Evolutionary conservation across 2,113 vertebrate genomes (phyloP).

Genomic region (Lycaon pictus): DNA sequence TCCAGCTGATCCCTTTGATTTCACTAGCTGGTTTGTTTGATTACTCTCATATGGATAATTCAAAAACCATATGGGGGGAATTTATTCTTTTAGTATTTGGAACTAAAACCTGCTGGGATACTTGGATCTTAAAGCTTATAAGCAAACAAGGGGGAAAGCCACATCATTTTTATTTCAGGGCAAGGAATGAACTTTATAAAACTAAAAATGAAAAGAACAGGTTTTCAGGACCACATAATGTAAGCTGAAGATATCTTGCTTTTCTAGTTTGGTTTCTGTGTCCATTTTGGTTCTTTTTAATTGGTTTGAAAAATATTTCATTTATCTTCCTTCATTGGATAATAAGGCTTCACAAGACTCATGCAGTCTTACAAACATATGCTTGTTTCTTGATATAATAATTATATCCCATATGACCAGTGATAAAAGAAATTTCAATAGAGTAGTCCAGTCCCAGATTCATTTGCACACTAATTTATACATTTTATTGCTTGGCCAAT

Average conservation of each 20-base stretch:
- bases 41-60: slow-evolving; percentile 80
- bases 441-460: neutral
- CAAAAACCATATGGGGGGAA: slow-evolving; percentile 77
- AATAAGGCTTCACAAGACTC: neutral
- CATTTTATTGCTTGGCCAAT: neutral
- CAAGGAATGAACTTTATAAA: slow-evolving; percentile 60
- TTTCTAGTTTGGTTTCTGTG: neutral
- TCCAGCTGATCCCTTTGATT: slow-evolving; percentile 81
- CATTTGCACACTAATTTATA: neutral
- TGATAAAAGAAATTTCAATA: neutral
- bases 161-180: slow-evolving; percentile 64
- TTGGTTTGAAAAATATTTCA: neutral
- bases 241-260: neutral
- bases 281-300: neutral
- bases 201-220: slow-evolving; percentile 58
- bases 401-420: neutral
- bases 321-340: neutral
- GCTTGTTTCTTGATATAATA: neutral
- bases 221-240: neutral
- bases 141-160: slow-evolving; percentile 63
- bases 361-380: neutral
- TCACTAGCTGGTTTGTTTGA: slow-evolving; percentile 79
- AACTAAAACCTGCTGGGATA: slow-evolving; percentile 73
- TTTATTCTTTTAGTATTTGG: slow-evolving; percentile 70
- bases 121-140: slow-evolving; percentile 71